Base-by-base conservation (phyloP, 2,113 vertebrate genomes). In the Ictalurus furcatus region DNA sequence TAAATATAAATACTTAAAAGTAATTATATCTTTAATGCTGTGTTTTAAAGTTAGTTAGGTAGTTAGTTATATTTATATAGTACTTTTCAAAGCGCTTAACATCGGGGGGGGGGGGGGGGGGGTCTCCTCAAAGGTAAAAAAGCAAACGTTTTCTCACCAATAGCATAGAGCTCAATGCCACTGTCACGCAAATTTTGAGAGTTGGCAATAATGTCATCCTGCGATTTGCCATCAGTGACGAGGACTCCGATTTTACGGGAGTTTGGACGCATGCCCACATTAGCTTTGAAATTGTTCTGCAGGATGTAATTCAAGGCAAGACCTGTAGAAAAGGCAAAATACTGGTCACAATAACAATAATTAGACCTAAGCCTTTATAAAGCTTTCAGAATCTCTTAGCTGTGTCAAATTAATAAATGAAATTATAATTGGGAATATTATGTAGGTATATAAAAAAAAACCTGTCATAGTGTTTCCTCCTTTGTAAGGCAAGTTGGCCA, bases 391-490 rank as follows among this genome's bases (percentile, higher is more conserved):
- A 25, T 6, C 17, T 61, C 6, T 63, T 61, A 63, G 56, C 30
- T 14, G 34, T 61, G 19, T 23, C 11, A 63, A 61, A 40, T 40
- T 23, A 61, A 37, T 63, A 40, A 80, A 80, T 21, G 0, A 30
- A 80, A 63, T 83, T 0, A 40, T 40, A 59, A 61, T 25, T 40
- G 11, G 7, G 3, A 40, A 61, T 40, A 40, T 14, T 7, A 61
- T 83, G 34, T 23, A 13, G 3, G 48, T 21, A 30, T 21, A 30
- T 13, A 85, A 11, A 48, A 48, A 8, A 48, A 52, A 52, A 52
- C 98, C 98, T 91, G 98, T 99, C 89, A 99, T 86, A 44, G 98
- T 99, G 91, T 99, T 99, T 94, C 98, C 98, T 91, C 98, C 98
- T 94, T 99, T 99, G 94, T 99, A 99, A 0, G 98, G 98, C 82